These are phyloP conservation scores for Plutomurus gul DNA, from an alignment of 1,140 invertebrate genomes.

Conservation along the genomic window DNA sequence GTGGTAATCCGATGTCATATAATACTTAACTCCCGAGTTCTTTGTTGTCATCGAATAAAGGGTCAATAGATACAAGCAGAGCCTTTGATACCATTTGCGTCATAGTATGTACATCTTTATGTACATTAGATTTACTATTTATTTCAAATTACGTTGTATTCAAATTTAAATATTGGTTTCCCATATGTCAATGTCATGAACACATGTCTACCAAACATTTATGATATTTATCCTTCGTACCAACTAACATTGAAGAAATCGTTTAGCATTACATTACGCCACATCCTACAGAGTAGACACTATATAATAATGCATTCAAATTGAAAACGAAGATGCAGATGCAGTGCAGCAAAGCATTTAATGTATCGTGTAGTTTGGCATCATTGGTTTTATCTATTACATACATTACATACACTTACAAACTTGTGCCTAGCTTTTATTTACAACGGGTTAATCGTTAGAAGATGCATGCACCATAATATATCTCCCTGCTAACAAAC, in stretches of 20 bases:
- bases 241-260: not conserved
- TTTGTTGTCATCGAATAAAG: too few relatives aligned
- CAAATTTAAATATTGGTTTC: constrained; percentile 1
- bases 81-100: not conserved
- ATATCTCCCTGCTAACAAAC: too few relatives aligned
- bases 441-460: too few relatives aligned
- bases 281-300: not conserved
- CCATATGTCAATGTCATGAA: constrained; percentile 5
- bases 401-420: too few relatives aligned
- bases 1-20: too few relatives aligned
- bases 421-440: too few relatives aligned
- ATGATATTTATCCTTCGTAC: not conserved
- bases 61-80: too few relatives aligned
- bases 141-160: not conserved
- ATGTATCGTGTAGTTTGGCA: not conserved
- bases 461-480: too few relatives aligned
- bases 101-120: not conserved
- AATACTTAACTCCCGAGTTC: too few relatives aligned
- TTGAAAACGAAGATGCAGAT: not conserved
- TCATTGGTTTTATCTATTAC: too few relatives aligned
- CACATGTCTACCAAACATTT: not conserved
- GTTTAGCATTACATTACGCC: not conserved
- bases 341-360: not conserved
- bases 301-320: not conserved
- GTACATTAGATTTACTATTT: not conserved